Evolutionary conservation across 2,797 vertebrate genomes (phyloP), one percentile per base, ranked within the genome.

Genomic region (Novumbra hubbsi): DNA sequence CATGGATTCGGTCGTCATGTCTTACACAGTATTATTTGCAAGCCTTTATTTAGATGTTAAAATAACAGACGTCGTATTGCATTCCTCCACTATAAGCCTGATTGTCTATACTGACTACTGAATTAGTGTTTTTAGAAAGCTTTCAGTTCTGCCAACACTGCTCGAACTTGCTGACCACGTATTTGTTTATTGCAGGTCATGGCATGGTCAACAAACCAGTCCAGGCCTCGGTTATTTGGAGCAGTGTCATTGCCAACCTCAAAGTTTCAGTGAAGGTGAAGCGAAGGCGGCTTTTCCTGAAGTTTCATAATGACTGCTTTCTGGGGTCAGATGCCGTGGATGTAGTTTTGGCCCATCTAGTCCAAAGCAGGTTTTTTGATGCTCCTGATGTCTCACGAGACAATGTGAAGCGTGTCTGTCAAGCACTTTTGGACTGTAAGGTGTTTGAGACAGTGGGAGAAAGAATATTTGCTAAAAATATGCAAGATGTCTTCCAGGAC

Each of bases 321-420:
- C 90, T 96, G 0, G 98, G 98, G 0, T 96, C 95, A 0, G 95
- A 97, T 17, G 97, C 96, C 0, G 96, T 96, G n/a, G 95, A 97
- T 11, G 93, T 95, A 8, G 79, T 98, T 73, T 92, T 91, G 48
- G 88, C 92, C 63, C 90, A 96, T 49, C 89, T 98, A 0, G 81
- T 90, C 14, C 90, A 92, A 71, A 91, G 90, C 71, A 94, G 91
- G 81, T 92, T 93, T 76, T 93, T 96, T 21, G 92, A 94, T 17
- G 92, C 94, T 4, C 86, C 89, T 0, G 74, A 85, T 6, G 92
- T 96, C 76, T 87, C 93, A 19, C 93, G 96, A 14, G 88, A 91
- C 67, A 96, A 96, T 86, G 94, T 96, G 50, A 92, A 93, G 72
- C 90, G 92, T 0, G 92, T 98, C 3, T 98, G 97, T 81, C 98